Evolutionary conservation across 2,888 invertebrate species (phyloP).

Genomic region (Tillus elongatus): DNA sequence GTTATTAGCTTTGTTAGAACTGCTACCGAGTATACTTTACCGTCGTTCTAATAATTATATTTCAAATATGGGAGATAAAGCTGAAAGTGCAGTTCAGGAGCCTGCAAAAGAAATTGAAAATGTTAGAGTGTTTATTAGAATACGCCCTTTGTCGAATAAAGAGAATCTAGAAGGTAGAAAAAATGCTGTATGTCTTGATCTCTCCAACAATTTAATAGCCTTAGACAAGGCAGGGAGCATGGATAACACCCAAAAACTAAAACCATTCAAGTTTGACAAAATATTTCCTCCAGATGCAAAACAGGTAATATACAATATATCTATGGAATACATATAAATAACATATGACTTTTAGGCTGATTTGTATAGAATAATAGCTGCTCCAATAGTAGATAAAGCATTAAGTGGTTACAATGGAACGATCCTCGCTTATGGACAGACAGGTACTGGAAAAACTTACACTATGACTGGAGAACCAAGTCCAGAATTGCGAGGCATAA

Average conservation of each 20-base stretch:
- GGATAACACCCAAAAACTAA: conserved; percentile 60
- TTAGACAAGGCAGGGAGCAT: conserved; percentile 66
- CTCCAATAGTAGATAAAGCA: conserved; percentile 94
- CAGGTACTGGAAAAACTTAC: conserved; percentile 97
- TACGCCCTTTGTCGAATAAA: conserved; percentile 83
- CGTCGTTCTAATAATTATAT: too few species aligned
- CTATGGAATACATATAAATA: too few species aligned
- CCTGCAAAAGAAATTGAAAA: conserved; percentile 55
- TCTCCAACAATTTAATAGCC: conserved; percentile 66
- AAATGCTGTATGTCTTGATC: conserved; percentile 68
- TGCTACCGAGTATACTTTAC: too few species aligned
- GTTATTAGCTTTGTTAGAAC: too few species aligned
- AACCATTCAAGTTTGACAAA: conserved; percentile 90
- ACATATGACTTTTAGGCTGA: conserved; percentile 77
- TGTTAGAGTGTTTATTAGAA: conserved; percentile 91
- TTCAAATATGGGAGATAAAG: conserved; percentile 1
- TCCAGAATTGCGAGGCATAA: conserved; percentile 88
- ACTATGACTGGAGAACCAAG: conserved; percentile 93
- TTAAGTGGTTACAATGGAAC: conserved; percentile 95
- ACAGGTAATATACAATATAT: conserved; percentile 58
- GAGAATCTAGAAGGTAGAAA: conserved; percentile 66
- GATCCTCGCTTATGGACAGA: conserved; percentile 83
- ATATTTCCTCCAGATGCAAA: conserved; percentile 82
- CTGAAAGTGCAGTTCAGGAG: conserved; percentile 10
- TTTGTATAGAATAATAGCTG: conserved; percentile 90